Evolutionary conservation across 1,140 invertebrate species (phyloP).

Genomic region (Calliphora vicina): DNA sequence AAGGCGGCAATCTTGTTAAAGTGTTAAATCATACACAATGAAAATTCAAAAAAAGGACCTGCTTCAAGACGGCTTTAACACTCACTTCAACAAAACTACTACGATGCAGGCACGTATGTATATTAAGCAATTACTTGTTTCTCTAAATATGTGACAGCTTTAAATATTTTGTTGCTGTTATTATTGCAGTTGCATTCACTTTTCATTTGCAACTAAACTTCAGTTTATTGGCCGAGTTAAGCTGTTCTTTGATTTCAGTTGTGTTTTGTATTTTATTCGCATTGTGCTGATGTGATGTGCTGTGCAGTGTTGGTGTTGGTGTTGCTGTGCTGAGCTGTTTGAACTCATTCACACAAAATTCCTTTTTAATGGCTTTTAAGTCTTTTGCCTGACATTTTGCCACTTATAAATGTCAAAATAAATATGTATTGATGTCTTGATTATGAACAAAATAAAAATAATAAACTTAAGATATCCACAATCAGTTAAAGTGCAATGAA

Average conservation of each 20-base stretch:
- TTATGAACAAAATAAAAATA: background rate
- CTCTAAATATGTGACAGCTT: background rate
- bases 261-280: background rate
- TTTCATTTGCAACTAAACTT: background rate
- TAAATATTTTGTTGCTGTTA: background rate
- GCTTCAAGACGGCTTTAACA: background rate
- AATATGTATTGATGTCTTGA: constrained; percentile 6
- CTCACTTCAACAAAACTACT: background rate
- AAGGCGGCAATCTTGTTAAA: constrained; percentile 12
- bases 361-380: background rate
- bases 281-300: background rate
- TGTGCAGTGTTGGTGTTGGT: too few species aligned
- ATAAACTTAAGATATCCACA: background rate
- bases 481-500: background rate
- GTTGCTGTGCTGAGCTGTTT: background rate
- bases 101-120: background rate
- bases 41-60: background rate
- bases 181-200: background rate
- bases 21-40: constrained; percentile 9
- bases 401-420: constrained; percentile 14
- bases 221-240: background rate
- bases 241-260: background rate
- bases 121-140: constrained; percentile 12
- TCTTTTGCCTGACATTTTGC: constrained; percentile 11
- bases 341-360: background rate